Percentiles rank a stretch among this genome's conserved stretches.
Conservation (phyloP, 2,888 invertebrate species). For the Oligia fasciuncula region DNA sequence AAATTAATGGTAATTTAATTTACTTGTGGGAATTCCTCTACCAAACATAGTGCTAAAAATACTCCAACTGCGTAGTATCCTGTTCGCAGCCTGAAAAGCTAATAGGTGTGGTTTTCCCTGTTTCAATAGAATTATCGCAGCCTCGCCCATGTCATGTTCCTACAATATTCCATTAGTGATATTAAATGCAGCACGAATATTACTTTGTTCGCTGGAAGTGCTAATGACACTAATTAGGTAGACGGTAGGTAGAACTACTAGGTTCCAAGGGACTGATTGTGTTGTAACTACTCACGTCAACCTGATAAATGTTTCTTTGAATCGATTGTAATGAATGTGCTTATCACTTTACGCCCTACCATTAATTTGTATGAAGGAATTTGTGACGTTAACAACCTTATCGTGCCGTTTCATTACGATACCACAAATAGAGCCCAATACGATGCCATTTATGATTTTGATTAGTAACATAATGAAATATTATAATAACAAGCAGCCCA, state of each 20-base stretch:
- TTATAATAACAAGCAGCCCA: slow-evolving; percentile 44
- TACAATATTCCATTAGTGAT: slow-evolving; percentile 67
- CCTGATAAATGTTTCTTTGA: slow-evolving; percentile 47
- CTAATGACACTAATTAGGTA: slow-evolving; percentile 52
- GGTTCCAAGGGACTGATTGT: slow-evolving; percentile 35
- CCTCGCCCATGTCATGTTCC: slow-evolving; percentile 61
- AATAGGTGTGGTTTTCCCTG: slow-evolving; percentile 65
- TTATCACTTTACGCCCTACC: slow-evolving; percentile 31
- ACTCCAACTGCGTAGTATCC: slow-evolving; percentile 43
- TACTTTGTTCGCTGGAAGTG: slow-evolving; percentile 49
- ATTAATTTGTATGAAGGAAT: slow-evolving; percentile 22
- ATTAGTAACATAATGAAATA: slow-evolving; percentile 33
- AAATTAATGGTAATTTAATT: slow-evolving; percentile 17
- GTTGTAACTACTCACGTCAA: slow-evolving; percentile 32
- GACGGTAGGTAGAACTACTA: background rate
- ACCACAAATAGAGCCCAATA: slow-evolving; percentile 22
- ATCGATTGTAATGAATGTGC: slow-evolving; percentile 25
- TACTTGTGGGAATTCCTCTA: slow-evolving; percentile 9
- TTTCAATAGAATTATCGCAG: slow-evolving; percentile 51
- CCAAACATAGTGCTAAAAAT: slow-evolving; percentile 30
- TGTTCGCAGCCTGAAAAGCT: slow-evolving; percentile 50
- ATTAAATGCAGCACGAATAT: slow-evolving; percentile 64
- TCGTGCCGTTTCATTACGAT: slow-evolving; percentile 39
- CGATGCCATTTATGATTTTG: slow-evolving; percentile 43
- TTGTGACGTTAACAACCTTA: slow-evolving; percentile 31